These are phyloP conservation scores for Pilophorus perplexus DNA, from an alignment of 2,888 invertebrate genomes.

Conservation along the genomic window DNA sequence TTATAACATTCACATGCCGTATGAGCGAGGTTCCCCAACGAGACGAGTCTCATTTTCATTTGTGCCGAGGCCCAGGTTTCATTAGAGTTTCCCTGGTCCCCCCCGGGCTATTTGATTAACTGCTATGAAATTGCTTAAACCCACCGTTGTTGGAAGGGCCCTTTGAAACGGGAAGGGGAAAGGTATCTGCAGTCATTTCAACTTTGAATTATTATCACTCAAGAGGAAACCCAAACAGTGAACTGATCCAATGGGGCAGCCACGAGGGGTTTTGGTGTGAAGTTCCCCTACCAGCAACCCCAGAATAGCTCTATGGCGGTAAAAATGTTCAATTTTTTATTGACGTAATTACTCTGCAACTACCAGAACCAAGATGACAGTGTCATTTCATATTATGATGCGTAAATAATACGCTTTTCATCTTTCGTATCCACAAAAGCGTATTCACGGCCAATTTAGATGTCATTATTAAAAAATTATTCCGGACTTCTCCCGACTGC, in stretches of 20 bases:
- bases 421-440: no score
- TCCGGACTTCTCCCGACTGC: no score
- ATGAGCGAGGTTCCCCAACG: background rate
- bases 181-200: conserved; percentile 12
- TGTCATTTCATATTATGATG: no score
- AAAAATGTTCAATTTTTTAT: no score
- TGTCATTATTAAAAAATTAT: no score
- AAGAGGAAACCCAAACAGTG: conserved; percentile 17
- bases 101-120: conserved; percentile 34
- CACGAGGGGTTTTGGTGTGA: background rate
- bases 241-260: conserved; percentile 13
- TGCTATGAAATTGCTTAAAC: conserved; percentile 36
- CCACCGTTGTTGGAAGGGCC: conserved; percentile 28
- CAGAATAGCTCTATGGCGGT: no score
- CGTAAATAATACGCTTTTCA: no score
- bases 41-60: conserved; percentile 24
- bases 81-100: conserved; percentile 23
- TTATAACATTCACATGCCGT: conserved; percentile 27
- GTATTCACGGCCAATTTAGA: no score
- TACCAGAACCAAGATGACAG: no score
- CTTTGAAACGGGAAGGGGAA: conserved; percentile 23
- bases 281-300: no score
- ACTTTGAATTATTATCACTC: conserved; percentile 31
- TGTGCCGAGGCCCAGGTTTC: conserved; percentile 30
- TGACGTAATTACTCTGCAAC: no score